Evolutionary conservation across 2,113 vertebrate species (phyloP).

Genomic region (Syngnathus scovelli): DNA sequence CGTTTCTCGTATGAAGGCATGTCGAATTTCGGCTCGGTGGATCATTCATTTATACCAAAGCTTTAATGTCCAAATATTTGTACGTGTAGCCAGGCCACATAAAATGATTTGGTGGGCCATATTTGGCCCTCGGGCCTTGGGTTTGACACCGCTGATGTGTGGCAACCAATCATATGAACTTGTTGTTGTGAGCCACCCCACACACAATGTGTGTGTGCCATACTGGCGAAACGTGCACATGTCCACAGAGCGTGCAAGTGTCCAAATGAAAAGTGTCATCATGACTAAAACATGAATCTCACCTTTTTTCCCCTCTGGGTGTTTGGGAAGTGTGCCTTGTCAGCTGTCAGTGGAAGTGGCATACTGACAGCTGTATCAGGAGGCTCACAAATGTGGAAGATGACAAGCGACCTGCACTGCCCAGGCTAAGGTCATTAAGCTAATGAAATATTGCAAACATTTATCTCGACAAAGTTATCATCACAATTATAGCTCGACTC

Average conservation of each 20-base stretch:
- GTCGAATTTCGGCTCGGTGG: neutral
- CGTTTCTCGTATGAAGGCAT: neutral
- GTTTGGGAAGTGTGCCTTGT: constrained; percentile 4
- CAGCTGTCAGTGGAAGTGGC: neutral
- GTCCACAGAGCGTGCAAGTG: neutral
- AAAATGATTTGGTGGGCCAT: too few species aligned
- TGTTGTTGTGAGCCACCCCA: too few species aligned
- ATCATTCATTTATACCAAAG: too few species aligned
- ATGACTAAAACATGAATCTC: constrained; percentile 3
- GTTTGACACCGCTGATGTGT: too few species aligned
- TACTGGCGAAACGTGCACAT: neutral
- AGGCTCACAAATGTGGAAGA: constrained; percentile 1
- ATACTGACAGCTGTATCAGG: neutral
- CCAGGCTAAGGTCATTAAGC: neutral
- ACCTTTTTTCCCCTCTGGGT: neutral
- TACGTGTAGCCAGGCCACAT: too few species aligned
- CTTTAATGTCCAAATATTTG: too few species aligned
- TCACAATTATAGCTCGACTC: too few species aligned
- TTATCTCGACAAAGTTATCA: too few species aligned
- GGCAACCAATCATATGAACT: too few species aligned
- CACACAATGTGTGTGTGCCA: too few species aligned
- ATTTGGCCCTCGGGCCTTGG: too few species aligned
- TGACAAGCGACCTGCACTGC: neutral
- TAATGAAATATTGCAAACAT: neutral
- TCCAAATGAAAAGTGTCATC: neutral